Conservation (phyloP, 2,888 invertebrate species). For the Papilio gigon region DNA sequence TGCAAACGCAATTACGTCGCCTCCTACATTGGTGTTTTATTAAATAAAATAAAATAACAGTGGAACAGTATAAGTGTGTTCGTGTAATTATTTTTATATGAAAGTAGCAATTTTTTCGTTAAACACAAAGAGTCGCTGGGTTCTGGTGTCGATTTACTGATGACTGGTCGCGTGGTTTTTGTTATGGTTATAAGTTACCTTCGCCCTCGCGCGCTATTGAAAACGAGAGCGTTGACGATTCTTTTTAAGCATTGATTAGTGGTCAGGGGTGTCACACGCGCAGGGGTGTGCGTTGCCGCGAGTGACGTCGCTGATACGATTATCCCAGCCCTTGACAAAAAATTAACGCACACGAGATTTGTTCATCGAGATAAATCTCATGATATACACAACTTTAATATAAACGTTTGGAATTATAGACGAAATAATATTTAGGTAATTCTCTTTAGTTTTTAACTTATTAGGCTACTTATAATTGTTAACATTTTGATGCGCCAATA, state of each 20-base stretch:
- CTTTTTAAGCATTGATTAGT: conserved; percentile 63
- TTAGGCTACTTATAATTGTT: too few species aligned
- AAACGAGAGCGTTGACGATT: conserved; percentile 36
- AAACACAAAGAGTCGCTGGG: conserved; percentile 36
- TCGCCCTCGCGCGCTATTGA: conserved; percentile 48
- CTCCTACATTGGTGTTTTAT: neutral
- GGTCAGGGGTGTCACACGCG: conserved; percentile 55
- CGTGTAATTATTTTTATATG: conserved; percentile 57
- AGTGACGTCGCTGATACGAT: conserved; percentile 77
- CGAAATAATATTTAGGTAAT: too few species aligned
- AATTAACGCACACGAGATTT: conserved; percentile 53
- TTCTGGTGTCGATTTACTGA: conserved; percentile 60
- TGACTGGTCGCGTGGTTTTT: conserved; percentile 62
- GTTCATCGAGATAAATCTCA: conserved; percentile 54
- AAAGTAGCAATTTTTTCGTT: conserved; percentile 62
- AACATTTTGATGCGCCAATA: too few species aligned
- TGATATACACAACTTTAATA: conserved; percentile 35
- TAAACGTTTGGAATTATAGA: neutral
- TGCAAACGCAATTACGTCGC: neutral
- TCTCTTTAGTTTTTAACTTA: too few species aligned
- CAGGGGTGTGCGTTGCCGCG: conserved; percentile 66
- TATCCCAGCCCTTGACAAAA: conserved; percentile 66
- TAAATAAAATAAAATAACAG: neutral
- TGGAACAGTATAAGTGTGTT: neutral
- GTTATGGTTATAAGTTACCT: conserved; percentile 77